These are phyloP conservation scores for Mythimna impura DNA, from an alignment of 2,888 invertebrate species.

Conservation along the genomic window DNA sequence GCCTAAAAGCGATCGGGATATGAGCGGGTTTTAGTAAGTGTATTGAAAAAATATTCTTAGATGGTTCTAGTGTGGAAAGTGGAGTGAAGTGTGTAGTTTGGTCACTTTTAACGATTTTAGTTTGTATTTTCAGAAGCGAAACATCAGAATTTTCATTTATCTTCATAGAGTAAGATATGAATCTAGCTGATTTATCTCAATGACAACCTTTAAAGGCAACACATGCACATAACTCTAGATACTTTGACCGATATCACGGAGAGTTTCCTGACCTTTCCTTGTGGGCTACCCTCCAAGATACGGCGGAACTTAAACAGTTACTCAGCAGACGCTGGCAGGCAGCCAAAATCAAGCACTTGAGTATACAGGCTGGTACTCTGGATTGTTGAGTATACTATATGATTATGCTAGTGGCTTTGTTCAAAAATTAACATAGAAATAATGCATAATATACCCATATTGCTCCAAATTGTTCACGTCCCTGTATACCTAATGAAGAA, in stretches of 20 bases:
- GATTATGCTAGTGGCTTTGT: background rate
- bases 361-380: background rate
- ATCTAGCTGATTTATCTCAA: background rate
- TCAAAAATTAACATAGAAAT: background rate
- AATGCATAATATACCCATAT: background rate
- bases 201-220: background rate
- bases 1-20: no score
- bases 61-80: no score
- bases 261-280: conserved; percentile 42
- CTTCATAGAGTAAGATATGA: background rate
- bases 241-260: conserved; percentile 32
- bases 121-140: no score
- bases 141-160: no score
- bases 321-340: conserved; percentile 46
- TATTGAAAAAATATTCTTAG: no score
- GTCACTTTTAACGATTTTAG: no score
- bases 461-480: no score
- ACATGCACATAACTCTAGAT: conserved; percentile 6
- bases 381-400: conserved; percentile 16
- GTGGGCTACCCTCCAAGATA: conserved; percentile 14
- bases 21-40: no score
- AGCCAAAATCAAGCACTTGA: conserved; percentile 46
- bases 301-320: conserved; percentile 37
- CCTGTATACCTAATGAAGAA: no score
- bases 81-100: no score